Conservation (phyloP, 2,797 vertebrate species). For the Lutjanus campechanus region DNA sequence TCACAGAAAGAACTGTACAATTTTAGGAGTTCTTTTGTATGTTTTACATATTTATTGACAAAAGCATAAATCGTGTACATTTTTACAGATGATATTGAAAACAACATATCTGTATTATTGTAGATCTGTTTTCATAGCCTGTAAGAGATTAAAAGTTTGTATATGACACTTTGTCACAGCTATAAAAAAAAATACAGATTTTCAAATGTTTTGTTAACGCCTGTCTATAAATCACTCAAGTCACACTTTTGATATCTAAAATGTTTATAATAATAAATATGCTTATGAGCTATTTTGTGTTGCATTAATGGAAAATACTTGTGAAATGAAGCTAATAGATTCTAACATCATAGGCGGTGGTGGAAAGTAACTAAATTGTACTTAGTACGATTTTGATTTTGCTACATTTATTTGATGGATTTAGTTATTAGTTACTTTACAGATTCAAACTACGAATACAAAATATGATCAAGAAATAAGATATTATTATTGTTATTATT, state of each 20-base stretch:
- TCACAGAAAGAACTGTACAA: neutral
- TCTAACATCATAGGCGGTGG: too few relatives aligned
- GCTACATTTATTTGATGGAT: too few relatives aligned
- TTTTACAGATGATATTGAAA: constrained; percentile 4
- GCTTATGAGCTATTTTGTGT: neutral
- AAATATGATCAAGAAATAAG: too few relatives aligned
- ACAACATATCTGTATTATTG: constrained; percentile 4
- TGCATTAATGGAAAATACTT: neutral
- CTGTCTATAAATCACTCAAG: neutral
- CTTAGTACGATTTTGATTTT: too few relatives aligned
- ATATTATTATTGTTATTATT: too few relatives aligned
- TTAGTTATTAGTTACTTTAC: too few relatives aligned
- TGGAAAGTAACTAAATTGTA: too few relatives aligned
- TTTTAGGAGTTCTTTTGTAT: constrained; percentile 15
- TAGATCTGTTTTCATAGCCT: constrained; percentile 29
- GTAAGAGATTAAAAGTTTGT: constrained; percentile 23
- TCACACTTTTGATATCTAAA: constrained; percentile 13
- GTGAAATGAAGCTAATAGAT: neutral
- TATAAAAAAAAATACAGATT: constrained; percentile 2
- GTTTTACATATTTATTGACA: constrained; percentile 23
- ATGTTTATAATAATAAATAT: constrained; percentile 1
- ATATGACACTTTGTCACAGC: constrained; percentile 1
- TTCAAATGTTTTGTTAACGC: neutral
- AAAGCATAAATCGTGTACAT: neutral
- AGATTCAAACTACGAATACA: too few relatives aligned